A percentile compares a stretch with the other conserved stretches of the same genome.
phyloP scores from a whole-genome alignment of 2,888 invertebrate genomes.

The Xiphydria camelus region DNA sequence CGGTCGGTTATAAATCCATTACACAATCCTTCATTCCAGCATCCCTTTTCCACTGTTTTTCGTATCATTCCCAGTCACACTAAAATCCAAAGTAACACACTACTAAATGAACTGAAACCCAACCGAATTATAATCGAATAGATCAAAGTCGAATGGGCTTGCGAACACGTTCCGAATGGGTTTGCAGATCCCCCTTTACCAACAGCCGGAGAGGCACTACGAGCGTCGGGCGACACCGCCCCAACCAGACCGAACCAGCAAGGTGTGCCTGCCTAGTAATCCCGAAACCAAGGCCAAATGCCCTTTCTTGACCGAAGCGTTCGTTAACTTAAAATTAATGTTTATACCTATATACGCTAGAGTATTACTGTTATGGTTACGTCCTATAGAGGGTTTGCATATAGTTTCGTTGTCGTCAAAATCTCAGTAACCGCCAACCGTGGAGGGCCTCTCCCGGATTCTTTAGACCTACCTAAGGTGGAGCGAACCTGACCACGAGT shows the following conservation, averaged over 20 bases:
- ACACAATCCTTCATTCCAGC: no score
- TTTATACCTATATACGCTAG: constrained; percentile 50
- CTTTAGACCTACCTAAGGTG: no score
- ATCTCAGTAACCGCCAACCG: constrained; percentile 36
- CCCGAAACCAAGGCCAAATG: constrained; percentile 54
- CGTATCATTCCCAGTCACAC: no score
- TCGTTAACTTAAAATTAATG: constrained; percentile 55
- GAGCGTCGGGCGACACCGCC: constrained; percentile 58
- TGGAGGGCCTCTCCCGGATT: no score
- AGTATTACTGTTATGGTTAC: constrained; percentile 23
- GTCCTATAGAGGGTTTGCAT: not conserved
- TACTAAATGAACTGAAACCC: no score
- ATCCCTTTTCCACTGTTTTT: no score
- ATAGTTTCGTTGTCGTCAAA: constrained; percentile 32
- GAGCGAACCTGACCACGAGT: no score
- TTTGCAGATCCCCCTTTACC: constrained; percentile 67
- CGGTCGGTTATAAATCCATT: no score
- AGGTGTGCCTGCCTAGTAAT: constrained; percentile 58
- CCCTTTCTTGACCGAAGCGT: constrained; percentile 56
- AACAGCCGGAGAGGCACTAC: constrained; percentile 64
- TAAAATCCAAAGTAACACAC: no score
- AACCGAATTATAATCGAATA: no score
- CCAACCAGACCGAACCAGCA: constrained; percentile 59
- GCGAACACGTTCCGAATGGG: constrained; percentile 57
- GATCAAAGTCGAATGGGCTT: no score